Evolutionary conservation across 2,797 vertebrate species (phyloP), one percentile per base, ranked within the genome.

Genomic region (Ambastaia sidthimunki): DNA sequence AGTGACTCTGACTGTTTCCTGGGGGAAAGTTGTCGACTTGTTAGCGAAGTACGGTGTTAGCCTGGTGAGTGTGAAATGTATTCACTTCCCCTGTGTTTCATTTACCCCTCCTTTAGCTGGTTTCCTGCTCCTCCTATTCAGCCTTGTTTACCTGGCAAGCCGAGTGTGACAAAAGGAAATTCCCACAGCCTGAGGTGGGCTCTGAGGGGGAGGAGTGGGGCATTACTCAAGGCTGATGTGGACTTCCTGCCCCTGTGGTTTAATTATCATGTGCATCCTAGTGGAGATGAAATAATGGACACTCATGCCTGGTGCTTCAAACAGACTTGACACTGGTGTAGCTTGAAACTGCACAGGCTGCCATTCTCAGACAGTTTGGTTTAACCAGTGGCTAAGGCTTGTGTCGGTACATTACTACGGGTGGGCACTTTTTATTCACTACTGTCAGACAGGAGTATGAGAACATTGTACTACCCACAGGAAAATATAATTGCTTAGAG

Each of bases 131-230:
- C 88, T 91, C 82, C 90, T 90, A 93, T 93, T 90, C 90, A 90
- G 89, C 86, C 92, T 94, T 96, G 95, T 97, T 97, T 97, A 96
- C 95, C 95, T 95, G 95, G 90, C 92, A 96, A 96, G 90, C 92
- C 93, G 87, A 93, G 94, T 96, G 95, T 95, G 94, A 96, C 95
- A 93, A 94, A 95, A 96, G 93, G 93, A 96, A 95, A 94, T 94
- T 95, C 95, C 94, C 95, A 93, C 91, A 93, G 94, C 93, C 93
- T 90, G 93, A 88, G 91, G 92, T 90, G 89, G 86, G 83, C 62
- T 82, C 77, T 12, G 74, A 80, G 3, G 89, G 88, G 77, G 54
- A 86, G 89, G 86, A 74, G 82, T 25, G 70, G 82, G 82, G 88
- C 89, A 91, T 94, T 94, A 94, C 93, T 95, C 92, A 94, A 92